Percentiles rank a stretch among this genome's conserved stretches.
phyloP scores from a whole-genome alignment of 2,888 invertebrate species.

The Trilocha varians region DNA sequence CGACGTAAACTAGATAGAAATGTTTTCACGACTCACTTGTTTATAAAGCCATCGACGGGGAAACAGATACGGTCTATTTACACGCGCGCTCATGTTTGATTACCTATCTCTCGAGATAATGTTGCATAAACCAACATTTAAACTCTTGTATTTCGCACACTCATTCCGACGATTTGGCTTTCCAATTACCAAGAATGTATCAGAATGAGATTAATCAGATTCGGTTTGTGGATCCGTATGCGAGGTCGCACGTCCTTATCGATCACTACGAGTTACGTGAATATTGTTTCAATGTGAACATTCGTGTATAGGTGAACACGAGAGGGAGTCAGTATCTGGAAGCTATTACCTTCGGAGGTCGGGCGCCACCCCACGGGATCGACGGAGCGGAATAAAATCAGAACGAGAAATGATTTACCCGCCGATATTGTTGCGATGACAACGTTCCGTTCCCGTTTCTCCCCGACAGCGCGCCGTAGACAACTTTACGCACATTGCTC shows the following conservation, averaged over 20 bases:
- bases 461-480: conserved; percentile 27
- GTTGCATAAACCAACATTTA: conserved; percentile 52
- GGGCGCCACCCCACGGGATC: conserved; percentile 35
- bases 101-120: conserved; percentile 61
- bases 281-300: conserved; percentile 58
- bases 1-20: conserved; percentile 61
- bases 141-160: conserved; percentile 42
- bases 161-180: conserved; percentile 35
- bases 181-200: conserved; percentile 39
- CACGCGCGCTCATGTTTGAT: conserved; percentile 48
- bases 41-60: conserved; percentile 67
- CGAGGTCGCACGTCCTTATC: conserved; percentile 39
- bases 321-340: conserved; percentile 45
- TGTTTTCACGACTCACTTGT: conserved; percentile 67
- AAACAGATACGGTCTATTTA: conserved; percentile 63
- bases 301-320: conserved; percentile 43
- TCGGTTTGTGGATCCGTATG: conserved; percentile 13
- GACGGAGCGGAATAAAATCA: conserved; percentile 56
- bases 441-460: conserved; percentile 25
- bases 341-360: conserved; percentile 47
- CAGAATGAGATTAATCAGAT: conserved; percentile 33
- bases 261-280: conserved; percentile 48
- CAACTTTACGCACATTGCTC: conserved; percentile 43
- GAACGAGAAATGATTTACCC: conserved; percentile 59
- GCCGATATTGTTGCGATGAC: conserved; percentile 41